These are phyloP conservation scores for Morinoia aosen DNA, from an alignment of 2,888 invertebrate genomes.

Conservation along the genomic window DNA sequence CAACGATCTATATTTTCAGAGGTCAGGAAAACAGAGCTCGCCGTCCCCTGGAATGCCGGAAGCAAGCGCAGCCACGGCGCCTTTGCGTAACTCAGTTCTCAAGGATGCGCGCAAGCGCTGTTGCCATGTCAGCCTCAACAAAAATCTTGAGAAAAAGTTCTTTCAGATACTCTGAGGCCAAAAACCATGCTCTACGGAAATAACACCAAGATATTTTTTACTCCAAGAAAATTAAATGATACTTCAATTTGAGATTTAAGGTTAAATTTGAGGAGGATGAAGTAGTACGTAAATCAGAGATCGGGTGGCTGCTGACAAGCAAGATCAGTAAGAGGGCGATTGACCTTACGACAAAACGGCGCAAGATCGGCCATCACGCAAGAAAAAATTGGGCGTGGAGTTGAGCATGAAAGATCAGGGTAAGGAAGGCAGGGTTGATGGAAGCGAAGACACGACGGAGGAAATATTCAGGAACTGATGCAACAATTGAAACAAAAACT, in stretches of 20 bases:
- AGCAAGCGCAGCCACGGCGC: background rate
- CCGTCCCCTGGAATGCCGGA: background rate
- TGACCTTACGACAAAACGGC: slow-evolving; percentile 4
- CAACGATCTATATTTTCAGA: background rate
- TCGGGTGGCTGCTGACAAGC: background rate
- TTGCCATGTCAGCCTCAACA: background rate
- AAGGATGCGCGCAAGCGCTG: background rate
- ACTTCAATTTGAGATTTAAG: background rate
- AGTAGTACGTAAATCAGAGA: background rate
- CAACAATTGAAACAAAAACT: background rate
- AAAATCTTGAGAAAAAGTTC: background rate
- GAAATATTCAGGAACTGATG: slow-evolving; percentile 3
- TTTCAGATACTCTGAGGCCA: background rate
- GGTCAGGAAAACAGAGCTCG: background rate
- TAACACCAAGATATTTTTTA: background rate
- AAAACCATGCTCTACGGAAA: background rate
- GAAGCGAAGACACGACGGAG: background rate
- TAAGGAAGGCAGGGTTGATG: background rate
- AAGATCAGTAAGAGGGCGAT: slow-evolving; percentile 4
- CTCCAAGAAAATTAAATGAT: background rate
- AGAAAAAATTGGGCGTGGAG: slow-evolving; percentile 9
- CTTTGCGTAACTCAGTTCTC: slow-evolving; percentile 24
- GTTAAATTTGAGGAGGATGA: background rate
- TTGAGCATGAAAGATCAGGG: slow-evolving; percentile 12
- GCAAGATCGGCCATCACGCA: background rate